Base-by-base conservation (phyloP, 2,888 invertebrate species). In the Torymus aiolomorphi region DNA sequence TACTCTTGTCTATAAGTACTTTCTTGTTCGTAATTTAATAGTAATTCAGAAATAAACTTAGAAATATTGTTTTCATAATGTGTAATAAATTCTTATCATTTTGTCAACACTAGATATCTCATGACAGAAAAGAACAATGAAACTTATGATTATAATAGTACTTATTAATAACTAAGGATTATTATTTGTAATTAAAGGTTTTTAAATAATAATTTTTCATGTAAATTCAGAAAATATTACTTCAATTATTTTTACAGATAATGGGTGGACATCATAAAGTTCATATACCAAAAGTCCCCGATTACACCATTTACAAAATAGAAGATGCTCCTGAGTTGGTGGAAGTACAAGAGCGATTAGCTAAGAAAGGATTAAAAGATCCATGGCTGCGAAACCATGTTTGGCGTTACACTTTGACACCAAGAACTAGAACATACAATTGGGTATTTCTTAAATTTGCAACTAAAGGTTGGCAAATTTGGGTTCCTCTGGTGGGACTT, bases 351-450 rank as follows among this genome's bases (percentile, higher is more conserved):
- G 91, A 92, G 81, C 93, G 93, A 0, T 91, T 97, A 16, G 94
- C 93, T 0, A 91, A 93, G 57, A 93, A 94, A 86, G 97, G 97
- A 4, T 90, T 97, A 1, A 93, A 93, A 81, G 97, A 97, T 90
- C 97, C 97, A 0, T 97, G 97, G 97, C 91, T 96, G 71, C 94
- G 97, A 87, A 97, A 97, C 89, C 95, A 97, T 91, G 96, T 95
- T 0, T 97, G 97, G 97, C 74, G 82, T 2, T 31, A 31, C 31
- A 31, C 31, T 31, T 31, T 31, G 31, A 31, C 31, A 31, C 31
- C 31, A 31, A 31, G 4, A 31, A 31, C 31, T 31, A 31, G 31
- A 31, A 31, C 31, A 31, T 31, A 13, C 2, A 56, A 57, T 0
- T 72, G 51, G 57, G 0, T 54, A 0, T 42, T 65, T 10, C 10